Conservation (phyloP, 2,797 vertebrate species). For the Anguilla obscura region DNA sequence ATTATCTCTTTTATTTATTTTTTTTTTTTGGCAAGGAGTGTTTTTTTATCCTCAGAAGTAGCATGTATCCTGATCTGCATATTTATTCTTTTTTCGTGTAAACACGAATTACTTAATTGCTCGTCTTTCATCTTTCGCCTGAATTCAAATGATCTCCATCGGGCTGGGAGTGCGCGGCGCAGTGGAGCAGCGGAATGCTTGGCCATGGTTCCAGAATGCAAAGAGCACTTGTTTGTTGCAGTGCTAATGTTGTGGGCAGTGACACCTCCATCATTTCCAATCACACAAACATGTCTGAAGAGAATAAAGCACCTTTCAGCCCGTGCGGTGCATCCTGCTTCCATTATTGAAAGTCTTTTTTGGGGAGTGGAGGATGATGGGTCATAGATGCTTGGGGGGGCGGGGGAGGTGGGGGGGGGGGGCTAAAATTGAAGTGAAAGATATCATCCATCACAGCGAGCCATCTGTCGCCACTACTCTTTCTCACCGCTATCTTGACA, state of each 20-base stretch:
- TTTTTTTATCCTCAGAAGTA: background rate
- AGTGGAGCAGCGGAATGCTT: background rate
- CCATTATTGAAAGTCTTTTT: background rate
- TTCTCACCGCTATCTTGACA: background rate
- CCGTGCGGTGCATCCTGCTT: background rate
- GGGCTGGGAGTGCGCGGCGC: background rate
- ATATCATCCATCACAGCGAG: constrained; percentile 1
- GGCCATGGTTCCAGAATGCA: background rate
- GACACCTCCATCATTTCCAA: background rate
- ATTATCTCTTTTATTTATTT: constrained; percentile 4
- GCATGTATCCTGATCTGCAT: background rate
- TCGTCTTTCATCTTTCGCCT: background rate
- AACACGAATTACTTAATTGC: background rate
- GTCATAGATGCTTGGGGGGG: background rate
- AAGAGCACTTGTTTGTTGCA: background rate
- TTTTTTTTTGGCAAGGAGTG: background rate
- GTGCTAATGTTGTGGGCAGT: background rate
- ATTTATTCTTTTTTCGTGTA: background rate
- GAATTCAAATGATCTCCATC: background rate
- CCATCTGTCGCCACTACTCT: background rate
- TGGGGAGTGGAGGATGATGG: background rate
- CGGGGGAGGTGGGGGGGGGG: background rate
- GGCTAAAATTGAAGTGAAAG: background rate
- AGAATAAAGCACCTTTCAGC: background rate
- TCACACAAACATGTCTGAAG: background rate